phyloP scores from a whole-genome alignment of 92 coral and sea anemone genomes.

The Diadumene lineata region DNA sequence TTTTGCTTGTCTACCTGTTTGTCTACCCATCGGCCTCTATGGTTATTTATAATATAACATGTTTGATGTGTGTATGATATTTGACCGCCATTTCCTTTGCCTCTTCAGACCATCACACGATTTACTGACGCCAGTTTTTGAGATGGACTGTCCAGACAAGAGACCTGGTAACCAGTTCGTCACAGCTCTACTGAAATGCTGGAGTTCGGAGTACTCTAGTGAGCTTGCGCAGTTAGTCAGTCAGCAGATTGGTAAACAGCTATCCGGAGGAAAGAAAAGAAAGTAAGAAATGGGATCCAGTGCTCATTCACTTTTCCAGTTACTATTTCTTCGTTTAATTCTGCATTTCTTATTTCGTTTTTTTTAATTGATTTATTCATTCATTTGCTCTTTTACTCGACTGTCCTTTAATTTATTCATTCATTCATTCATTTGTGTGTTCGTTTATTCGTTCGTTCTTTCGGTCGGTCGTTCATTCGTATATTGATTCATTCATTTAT shows the following conservation, averaged over 20 bases:
- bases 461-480: neutral
- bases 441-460: no score
- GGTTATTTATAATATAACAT: no score
- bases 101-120: constrained; percentile 78
- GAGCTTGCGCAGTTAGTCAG: constrained; percentile 87
- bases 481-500: no score
- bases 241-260: constrained; percentile 75
- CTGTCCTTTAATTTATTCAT: no score
- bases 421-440: no score
- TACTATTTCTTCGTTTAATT: neutral
- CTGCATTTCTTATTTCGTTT: neutral
- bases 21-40: no score
- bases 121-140: constrained; percentile 78
- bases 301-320: neutral
- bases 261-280: constrained; percentile 80
- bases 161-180: constrained; percentile 94
- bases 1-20: no score
- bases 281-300: no score
- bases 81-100: no score
- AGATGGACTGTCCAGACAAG: constrained; percentile 91
- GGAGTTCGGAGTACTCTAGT: constrained; percentile 89
- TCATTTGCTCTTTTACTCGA: no score
- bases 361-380: neutral
- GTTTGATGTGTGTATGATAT: no score
- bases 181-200: constrained; percentile 80